These are phyloP conservation scores for Phocoena sinus DNA, from an alignment of 2,113 vertebrate species.

Conservation along the genomic window DNA sequence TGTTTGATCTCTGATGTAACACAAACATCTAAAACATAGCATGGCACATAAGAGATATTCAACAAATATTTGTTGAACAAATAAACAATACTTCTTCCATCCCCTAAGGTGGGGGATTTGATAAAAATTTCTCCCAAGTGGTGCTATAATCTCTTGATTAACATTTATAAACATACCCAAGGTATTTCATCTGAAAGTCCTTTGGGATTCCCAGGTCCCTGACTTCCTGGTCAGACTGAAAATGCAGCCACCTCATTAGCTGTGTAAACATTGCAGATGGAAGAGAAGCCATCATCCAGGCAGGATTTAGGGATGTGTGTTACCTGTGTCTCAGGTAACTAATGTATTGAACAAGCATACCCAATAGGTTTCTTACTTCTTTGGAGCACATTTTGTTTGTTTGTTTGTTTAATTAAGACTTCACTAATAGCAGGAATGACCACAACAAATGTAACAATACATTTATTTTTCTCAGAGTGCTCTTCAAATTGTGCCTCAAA, in stretches of 20 bases:
- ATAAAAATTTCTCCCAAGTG: neutral
- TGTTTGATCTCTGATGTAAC: neutral
- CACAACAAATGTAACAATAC: neutral
- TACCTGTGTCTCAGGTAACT: neutral
- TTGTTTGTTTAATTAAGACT: neutral
- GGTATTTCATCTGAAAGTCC: neutral
- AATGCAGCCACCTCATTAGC: neutral
- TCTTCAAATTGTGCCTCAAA: neutral
- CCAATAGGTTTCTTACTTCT: neutral
- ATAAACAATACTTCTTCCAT: neutral
- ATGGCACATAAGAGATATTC: neutral
- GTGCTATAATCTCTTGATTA: neutral
- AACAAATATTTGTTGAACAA: constrained; percentile 18
- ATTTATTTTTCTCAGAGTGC: neutral
- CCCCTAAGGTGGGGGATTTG: neutral
- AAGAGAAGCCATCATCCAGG: neutral
- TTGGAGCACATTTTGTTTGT: neutral
- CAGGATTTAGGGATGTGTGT: neutral
- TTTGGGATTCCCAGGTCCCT: neutral
- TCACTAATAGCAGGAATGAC: neutral
- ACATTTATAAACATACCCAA: neutral
- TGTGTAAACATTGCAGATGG: neutral
- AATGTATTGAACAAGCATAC: neutral
- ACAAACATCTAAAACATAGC: constrained; percentile 4
- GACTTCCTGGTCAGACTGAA: neutral